A percentile compares a stretch with the other conserved stretches of the same genome.
Evolutionary conservation across 2,113 vertebrate genomes (phyloP).

Genomic region (Rhynchomys soricoides): DNA sequence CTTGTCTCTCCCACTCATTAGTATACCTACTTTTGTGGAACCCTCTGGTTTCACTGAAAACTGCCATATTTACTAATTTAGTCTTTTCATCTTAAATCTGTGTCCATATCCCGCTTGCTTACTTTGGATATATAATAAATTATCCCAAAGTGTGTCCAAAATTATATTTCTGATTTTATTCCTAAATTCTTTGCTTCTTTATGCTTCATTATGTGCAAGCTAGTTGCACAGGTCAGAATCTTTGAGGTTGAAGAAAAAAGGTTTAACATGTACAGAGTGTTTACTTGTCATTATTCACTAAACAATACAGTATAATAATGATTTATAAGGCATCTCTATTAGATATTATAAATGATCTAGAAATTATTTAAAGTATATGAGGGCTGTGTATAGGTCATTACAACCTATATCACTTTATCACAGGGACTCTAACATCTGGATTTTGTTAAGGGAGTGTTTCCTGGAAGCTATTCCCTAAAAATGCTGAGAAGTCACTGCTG

Average conservation of each 20-base stretch:
- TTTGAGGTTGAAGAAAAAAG: not conserved
- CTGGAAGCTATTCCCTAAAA: not conserved
- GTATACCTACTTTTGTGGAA: not conserved
- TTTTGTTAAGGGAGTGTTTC: not conserved
- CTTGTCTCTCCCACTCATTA: not conserved
- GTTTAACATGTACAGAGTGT: not conserved
- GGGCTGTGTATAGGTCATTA: not conserved
- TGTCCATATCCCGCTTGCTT: not conserved
- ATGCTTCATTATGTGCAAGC: not conserved
- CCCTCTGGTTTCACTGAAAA: not conserved
- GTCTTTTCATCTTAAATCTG: not conserved
- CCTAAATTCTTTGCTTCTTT: not conserved
- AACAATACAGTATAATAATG: not conserved
- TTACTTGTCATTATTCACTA: not conserved
- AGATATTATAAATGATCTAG: not conserved
- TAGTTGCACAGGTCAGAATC: not conserved
- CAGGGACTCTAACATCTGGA: not conserved
- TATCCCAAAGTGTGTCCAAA: not conserved
- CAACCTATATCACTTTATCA: not conserved
- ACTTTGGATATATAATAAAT: constrained; percentile 30
- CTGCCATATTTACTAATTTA: not conserved
- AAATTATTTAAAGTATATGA: not conserved
- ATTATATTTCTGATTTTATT: constrained; percentile 20
- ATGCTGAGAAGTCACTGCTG: not conserved
- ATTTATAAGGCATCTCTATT: not conserved